Conservation (phyloP, 1,140 invertebrate genomes). For the Neodiprion lecontei region DNA sequence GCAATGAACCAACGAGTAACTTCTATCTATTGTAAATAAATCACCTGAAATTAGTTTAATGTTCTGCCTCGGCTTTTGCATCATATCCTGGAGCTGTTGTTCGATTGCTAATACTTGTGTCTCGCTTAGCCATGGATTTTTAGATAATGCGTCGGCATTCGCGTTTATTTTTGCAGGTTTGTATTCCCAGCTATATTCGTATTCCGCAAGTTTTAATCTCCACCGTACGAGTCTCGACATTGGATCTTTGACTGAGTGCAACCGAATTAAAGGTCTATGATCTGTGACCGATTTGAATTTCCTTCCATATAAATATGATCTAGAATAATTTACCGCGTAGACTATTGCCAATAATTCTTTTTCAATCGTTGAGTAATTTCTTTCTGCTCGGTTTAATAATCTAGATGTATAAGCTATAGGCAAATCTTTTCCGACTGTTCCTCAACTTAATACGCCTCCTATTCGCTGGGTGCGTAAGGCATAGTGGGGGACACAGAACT, state of each 20-base stretch:
- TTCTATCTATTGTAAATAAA: too few relatives aligned
- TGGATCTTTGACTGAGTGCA: conserved; percentile 44
- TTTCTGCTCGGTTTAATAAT: conserved; percentile 34
- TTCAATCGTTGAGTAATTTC: conserved; percentile 52
- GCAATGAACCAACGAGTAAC: background rate
- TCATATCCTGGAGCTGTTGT: conserved; percentile 34
- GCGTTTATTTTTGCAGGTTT: too few relatives aligned
- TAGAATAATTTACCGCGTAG: conserved; percentile 14
- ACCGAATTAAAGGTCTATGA: conserved; percentile 48
- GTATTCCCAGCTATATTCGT: too few relatives aligned
- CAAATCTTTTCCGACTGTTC: conserved; percentile 13
- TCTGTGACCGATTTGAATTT: conserved; percentile 22
- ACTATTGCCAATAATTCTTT: conserved; percentile 5
- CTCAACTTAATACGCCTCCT: conserved; percentile 24
- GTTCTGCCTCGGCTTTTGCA: conserved; percentile 48
- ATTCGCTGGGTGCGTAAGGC: too few relatives aligned
- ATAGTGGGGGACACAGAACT: too few relatives aligned
- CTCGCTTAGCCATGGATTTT: conserved; percentile 51
- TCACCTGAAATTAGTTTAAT: too few relatives aligned
- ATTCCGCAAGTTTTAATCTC: too few relatives aligned
- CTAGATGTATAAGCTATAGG: conserved; percentile 36
- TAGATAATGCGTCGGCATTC: conserved; percentile 21
- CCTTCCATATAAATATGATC: conserved; percentile 21
- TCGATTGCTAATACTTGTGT: conserved; percentile 42
- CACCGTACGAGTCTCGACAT: too few relatives aligned